Conservation (phyloP, 2,113 vertebrate genomes). For the Prionailurus viverrinus region DNA sequence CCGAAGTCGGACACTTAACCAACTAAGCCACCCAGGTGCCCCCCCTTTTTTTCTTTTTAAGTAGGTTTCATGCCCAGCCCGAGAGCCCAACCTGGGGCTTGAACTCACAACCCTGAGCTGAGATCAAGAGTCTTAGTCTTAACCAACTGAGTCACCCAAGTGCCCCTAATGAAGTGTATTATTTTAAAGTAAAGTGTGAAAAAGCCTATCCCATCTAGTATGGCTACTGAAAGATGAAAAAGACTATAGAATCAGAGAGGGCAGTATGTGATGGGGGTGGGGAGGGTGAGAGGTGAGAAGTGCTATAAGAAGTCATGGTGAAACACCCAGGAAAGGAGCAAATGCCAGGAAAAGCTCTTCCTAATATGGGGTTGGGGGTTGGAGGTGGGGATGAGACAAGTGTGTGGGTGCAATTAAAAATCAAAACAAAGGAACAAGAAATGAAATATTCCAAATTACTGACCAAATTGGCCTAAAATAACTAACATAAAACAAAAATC, state of each 20-base stretch:
- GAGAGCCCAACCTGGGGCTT: no score
- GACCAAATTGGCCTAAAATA: conserved; percentile 62
- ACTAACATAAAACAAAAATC: conserved; percentile 63
- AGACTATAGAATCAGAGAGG: not conserved
- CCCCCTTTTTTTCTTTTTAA: no score
- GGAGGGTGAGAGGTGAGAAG: not conserved
- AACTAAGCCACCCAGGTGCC: no score
- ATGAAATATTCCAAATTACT: conserved; percentile 60
- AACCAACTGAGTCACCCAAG: no score
- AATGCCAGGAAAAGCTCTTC: conserved; percentile 49
- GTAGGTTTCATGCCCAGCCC: no score
- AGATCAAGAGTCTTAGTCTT: no score
- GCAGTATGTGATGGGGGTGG: no score
- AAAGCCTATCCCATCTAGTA: not conserved
- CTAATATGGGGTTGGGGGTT: not conserved
- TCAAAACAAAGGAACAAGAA: conserved; percentile 64
- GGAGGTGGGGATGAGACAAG: not conserved
- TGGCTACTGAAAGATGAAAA: conserved; percentile 31
- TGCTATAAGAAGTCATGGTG: not conserved
- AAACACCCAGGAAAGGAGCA: conserved; percentile 33
- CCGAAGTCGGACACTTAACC: no score
- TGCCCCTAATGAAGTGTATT: not conserved
- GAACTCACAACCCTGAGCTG: no score
- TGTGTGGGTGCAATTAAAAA: conserved; percentile 52
- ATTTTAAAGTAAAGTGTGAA: not conserved